Percentiles rank a stretch among this genome's conserved stretches.
Evolutionary conservation across 2,113 vertebrate species (phyloP).

Genomic region (Paracanthobrama guichenoti): DNA sequence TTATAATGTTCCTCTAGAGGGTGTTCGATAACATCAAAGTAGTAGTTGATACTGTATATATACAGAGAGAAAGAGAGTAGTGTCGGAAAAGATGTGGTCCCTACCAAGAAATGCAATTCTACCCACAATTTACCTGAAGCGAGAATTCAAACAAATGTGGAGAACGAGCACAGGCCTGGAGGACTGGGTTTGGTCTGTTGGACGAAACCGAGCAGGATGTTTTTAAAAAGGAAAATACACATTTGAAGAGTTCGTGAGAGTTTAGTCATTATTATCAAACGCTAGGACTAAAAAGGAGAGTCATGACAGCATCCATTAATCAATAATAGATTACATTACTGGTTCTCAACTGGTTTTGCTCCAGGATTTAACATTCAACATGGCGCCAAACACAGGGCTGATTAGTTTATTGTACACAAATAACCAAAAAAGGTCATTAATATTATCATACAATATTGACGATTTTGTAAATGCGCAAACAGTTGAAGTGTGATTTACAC

Average conservation of each 20-base stretch:
- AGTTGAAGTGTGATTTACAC: background rate
- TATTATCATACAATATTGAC: background rate
- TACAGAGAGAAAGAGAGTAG: background rate
- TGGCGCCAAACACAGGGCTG: background rate
- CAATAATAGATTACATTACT: background rate
- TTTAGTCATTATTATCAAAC: background rate
- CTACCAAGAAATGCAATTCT: conserved; percentile 21
- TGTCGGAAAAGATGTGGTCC: conserved; percentile 14
- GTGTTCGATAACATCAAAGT: conserved; percentile 38
- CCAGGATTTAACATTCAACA: background rate
- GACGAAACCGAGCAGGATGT: background rate
- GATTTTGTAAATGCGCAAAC: background rate
- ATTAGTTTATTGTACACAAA: too few species aligned
- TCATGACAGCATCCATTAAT: background rate
- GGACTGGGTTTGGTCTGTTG: background rate
- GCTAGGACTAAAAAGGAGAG: background rate
- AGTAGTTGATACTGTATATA: background rate
- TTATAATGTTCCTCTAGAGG: conserved; percentile 56
- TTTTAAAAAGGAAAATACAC: conserved; percentile 21
- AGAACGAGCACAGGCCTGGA: background rate
- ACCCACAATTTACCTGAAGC: conserved; percentile 33
- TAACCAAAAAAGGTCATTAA: background rate
- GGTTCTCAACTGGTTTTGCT: conserved; percentile 13
- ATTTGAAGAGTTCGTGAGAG: conserved; percentile 10
- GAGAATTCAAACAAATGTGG: conserved; percentile 32